Percentiles rank a stretch among this genome's conserved stretches.
Evolutionary conservation across 2,888 invertebrate species (phyloP).

Genomic region (Chrysolina haemoptera): DNA sequence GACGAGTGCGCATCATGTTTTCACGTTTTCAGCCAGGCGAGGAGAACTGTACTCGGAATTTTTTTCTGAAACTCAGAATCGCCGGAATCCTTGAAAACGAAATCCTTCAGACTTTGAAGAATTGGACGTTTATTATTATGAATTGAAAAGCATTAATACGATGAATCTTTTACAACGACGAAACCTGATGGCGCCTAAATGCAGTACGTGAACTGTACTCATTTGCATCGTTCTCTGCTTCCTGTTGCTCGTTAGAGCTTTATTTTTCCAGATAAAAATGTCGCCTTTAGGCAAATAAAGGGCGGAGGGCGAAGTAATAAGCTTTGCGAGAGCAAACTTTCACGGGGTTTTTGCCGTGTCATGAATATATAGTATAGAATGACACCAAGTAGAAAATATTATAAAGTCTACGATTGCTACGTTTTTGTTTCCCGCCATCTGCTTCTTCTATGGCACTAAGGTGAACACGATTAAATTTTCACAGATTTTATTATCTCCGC

Average conservation of each 20-base stretch:
- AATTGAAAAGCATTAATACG: neutral
- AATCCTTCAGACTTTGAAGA: too few species aligned
- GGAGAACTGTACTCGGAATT: too few species aligned
- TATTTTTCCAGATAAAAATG: constrained; percentile 4
- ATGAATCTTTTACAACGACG: neutral
- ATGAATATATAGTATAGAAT: constrained; percentile 6
- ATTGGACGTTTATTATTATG: too few species aligned
- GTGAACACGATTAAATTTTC: too few species aligned
- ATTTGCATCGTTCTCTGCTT: constrained; percentile 3
- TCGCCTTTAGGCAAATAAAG: neutral
- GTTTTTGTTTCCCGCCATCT: neutral
- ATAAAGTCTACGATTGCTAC: neutral
- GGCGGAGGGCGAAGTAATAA: neutral
- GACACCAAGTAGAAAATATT: neutral
- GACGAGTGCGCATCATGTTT: too few species aligned
- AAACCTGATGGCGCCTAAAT: neutral
- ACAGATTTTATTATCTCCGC: too few species aligned
- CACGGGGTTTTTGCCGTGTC: neutral
- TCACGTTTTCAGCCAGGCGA: too few species aligned
- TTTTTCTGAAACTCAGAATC: too few species aligned
- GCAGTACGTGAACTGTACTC: neutral
- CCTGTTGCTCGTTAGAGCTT: neutral
- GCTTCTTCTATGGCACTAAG: too few species aligned
- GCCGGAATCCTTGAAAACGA: too few species aligned
- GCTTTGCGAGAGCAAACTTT: neutral